A percentile compares a stretch with the other conserved stretches of the same genome.
Conservation (phyloP, 2,113 vertebrate genomes). For the Lanius ludovicianus region DNA sequence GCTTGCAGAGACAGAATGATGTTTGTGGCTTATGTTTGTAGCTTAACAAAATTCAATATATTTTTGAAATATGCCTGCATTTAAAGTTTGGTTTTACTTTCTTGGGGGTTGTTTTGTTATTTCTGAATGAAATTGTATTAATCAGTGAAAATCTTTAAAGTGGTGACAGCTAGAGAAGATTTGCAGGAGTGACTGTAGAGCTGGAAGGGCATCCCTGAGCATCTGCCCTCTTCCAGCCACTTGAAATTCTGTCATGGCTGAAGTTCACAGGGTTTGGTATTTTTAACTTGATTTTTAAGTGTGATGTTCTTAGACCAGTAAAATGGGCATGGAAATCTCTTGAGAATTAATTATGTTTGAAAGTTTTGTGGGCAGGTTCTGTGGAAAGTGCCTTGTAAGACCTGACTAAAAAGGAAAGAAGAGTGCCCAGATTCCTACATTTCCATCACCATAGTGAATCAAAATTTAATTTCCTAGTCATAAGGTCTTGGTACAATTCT, state of each 20-base stretch:
- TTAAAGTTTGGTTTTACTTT: neutral
- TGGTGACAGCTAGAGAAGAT: neutral
- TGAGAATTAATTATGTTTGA: neutral
- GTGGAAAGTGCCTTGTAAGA: neutral
- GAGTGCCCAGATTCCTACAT: neutral
- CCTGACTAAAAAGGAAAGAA: neutral
- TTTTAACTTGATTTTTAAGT: neutral
- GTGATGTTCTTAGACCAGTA: neutral
- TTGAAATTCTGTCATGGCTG: neutral
- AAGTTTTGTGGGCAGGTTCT: neutral
- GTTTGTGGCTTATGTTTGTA: constrained; percentile 4
- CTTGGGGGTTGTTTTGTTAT: neutral
- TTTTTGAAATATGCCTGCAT: constrained; percentile 10
- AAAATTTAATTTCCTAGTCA: neutral
- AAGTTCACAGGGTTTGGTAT: neutral
- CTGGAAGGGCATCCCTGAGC: neutral
- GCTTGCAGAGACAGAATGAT: neutral
- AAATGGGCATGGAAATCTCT: neutral
- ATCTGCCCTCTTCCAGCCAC: neutral
- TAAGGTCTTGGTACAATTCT: neutral
- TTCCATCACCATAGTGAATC: neutral
- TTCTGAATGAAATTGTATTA: constrained; percentile 11
- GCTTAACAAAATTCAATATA: neutral
- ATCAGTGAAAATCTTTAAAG: neutral
- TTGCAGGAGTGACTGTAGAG: neutral